These are phyloP conservation scores for Hesperia comma DNA, from an alignment of 2,888 invertebrate species.

Conservation along the genomic window DNA sequence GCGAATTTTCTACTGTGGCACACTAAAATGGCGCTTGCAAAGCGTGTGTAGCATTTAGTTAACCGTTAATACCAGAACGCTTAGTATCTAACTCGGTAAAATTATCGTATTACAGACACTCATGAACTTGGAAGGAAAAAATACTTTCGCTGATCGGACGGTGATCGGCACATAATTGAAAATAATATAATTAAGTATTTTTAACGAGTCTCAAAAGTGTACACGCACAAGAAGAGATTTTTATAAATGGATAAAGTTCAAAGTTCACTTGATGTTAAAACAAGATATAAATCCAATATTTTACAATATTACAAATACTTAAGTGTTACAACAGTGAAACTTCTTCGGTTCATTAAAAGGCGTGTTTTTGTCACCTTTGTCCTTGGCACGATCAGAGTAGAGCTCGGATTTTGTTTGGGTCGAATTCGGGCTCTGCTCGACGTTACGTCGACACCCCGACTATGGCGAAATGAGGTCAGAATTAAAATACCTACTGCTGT, in stretches of 20 bases:
- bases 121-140: too few relatives aligned
- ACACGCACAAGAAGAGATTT: neutral
- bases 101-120: too few relatives aligned
- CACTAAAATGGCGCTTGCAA: constrained; percentile 41
- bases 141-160: too few relatives aligned
- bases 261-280: neutral
- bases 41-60: neutral
- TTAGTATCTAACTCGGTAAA: too few relatives aligned
- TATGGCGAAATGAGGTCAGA: too few relatives aligned
- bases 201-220: too few relatives aligned
- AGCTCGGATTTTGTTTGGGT: neutral
- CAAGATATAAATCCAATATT: neutral
- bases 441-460: too few relatives aligned
- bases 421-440: neutral
- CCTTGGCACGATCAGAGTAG: neutral
- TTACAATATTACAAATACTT: neutral
- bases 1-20: constrained; percentile 53
- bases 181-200: too few relatives aligned
- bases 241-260: neutral
- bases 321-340: neutral
- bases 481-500: too few relatives aligned
- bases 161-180: too few relatives aligned
- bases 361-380: neutral
- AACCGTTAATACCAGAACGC: too few relatives aligned
- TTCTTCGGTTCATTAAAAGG: neutral